Evolutionary conservation across 2,797 vertebrate species (phyloP).

Genomic region (Clamator glandarius): DNA sequence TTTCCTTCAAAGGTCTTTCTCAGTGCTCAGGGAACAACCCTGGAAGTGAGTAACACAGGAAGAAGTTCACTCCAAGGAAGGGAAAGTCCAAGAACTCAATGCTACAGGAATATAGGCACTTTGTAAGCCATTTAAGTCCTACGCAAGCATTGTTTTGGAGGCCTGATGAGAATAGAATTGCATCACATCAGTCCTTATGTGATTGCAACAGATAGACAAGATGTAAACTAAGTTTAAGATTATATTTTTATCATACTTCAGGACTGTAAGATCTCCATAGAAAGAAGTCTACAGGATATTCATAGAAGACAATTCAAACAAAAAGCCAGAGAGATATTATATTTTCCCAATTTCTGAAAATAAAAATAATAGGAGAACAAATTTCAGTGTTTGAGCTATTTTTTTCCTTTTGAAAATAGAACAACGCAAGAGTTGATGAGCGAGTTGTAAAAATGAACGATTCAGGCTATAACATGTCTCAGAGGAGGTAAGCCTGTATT

Average conservation of each 20-base stretch:
- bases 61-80: neutral
- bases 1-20: neutral
- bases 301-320: neutral
- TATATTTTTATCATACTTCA: neutral
- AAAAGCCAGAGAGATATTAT: neutral
- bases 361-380: neutral
- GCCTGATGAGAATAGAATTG: neutral
- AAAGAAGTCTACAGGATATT: neutral
- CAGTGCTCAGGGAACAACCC: neutral
- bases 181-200: neutral
- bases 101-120: neutral
- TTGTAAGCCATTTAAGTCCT: neutral
- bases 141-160: neutral
- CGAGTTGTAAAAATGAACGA: conserved; percentile 23
- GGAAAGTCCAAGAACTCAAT: neutral
- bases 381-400: neutral
- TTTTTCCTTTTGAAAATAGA: conserved; percentile 10
- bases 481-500: conserved; percentile 25
- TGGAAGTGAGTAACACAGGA: neutral
- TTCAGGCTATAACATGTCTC: conserved; percentile 21
- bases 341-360: neutral
- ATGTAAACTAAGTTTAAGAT: no score
- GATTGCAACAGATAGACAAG: neutral
- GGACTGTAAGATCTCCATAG: neutral
- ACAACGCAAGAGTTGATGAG: neutral